A percentile compares a stretch with the other conserved stretches of the same genome.
Evolutionary conservation across 1,140 invertebrate species (phyloP).

Genomic region (Schlechtendalia chinensis): DNA sequence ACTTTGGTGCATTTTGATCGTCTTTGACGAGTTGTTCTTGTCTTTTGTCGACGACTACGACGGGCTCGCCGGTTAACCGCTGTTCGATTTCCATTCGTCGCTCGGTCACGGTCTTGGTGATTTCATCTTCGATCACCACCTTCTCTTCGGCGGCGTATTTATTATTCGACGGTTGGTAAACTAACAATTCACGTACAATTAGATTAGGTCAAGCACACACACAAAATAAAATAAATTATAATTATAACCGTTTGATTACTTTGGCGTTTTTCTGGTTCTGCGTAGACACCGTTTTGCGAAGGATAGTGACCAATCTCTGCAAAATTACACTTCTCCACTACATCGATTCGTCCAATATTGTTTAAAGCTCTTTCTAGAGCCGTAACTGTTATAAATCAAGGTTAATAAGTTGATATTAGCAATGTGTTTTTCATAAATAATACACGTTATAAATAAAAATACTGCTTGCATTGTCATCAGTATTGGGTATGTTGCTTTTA

Average conservation of each 20-base stretch:
- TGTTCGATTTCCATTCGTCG: constrained; percentile 69
- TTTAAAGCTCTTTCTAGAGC: constrained; percentile 63
- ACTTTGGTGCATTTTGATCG: background rate
- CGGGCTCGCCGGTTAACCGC: constrained; percentile 59
- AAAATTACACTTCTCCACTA: constrained; percentile 65
- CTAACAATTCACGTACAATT: too few relatives aligned
- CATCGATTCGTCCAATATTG: constrained; percentile 63
- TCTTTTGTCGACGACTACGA: constrained; percentile 54
- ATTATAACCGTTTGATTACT: background rate
- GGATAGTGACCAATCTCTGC: constrained; percentile 26
- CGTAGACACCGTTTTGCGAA: constrained; percentile 53
- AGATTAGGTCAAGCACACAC: too few relatives aligned
- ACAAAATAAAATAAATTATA: too few relatives aligned
- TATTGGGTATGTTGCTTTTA: too few relatives aligned
- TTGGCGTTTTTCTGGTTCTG: background rate
- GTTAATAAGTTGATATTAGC: constrained; percentile 23
- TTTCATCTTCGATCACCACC: constrained; percentile 55
- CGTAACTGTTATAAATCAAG: constrained; percentile 57
- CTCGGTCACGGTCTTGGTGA: constrained; percentile 67
- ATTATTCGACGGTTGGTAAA: background rate
- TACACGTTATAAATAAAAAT: background rate
- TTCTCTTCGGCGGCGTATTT: constrained; percentile 58
- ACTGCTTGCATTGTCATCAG: too few relatives aligned
- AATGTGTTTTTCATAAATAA: background rate
- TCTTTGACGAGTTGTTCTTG: constrained; percentile 50